phyloP scores from a whole-genome alignment of 2,797 vertebrate species.

The Parauchenoglanis punctatus region DNA sequence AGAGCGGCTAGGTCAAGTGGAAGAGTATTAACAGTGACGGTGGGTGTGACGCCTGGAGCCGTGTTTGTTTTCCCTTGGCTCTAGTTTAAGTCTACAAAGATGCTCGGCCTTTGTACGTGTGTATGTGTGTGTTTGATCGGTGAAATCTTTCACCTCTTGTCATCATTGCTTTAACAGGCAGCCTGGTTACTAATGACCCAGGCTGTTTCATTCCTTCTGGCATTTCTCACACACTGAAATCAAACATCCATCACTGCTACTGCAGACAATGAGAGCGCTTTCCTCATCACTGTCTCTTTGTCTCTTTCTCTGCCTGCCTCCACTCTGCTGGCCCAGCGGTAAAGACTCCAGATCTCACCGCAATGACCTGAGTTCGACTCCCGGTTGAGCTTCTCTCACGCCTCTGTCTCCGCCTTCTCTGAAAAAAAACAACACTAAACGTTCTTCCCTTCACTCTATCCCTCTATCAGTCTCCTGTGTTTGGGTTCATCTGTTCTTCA shows the following conservation, averaged over 20 bases:
- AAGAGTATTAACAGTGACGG: background rate
- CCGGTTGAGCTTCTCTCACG: no score
- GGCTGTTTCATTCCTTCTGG: constrained; percentile 43
- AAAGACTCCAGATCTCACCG: no score
- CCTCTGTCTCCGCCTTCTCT: no score
- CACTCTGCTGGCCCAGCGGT: no score
- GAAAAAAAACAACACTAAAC: no score
- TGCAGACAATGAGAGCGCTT: background rate
- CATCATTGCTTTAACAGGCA: constrained; percentile 26
- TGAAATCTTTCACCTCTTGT: constrained; percentile 24
- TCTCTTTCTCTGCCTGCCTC: background rate
- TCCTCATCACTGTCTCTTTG: background rate
- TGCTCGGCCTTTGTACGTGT: constrained; percentile 22
- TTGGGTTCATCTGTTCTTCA: no score
- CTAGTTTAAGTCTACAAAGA: constrained; percentile 3
- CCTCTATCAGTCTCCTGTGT: no score
- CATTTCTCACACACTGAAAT: constrained; percentile 33
- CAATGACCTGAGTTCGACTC: no score
- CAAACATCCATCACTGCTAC: constrained; percentile 27
- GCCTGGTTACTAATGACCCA: constrained; percentile 45
- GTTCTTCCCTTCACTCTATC: no score
- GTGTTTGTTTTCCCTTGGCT: constrained; percentile 29
- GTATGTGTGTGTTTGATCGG: constrained; percentile 24
- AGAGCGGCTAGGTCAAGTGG: background rate
- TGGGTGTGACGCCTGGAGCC: constrained; percentile 16